A percentile compares a stretch with the other conserved stretches of the same genome.
phyloP scores from a whole-genome alignment of 2,113 vertebrate species.

The Stegastes partitus region DNA sequence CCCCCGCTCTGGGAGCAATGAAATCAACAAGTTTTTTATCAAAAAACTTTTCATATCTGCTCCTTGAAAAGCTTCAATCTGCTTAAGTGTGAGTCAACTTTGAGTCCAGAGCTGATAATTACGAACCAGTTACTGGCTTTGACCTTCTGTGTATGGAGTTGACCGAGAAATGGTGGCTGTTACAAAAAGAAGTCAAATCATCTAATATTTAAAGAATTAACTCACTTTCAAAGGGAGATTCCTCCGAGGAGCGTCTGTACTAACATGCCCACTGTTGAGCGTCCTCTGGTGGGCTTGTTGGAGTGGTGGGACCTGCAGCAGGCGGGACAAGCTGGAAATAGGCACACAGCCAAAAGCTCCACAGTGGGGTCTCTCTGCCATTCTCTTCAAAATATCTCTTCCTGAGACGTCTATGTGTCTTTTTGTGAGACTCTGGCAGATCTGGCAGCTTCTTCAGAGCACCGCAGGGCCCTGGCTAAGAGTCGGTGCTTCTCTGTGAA shows the following conservation, averaged over 20 bases:
- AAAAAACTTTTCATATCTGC: conserved; percentile 5
- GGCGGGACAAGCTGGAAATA: conserved; percentile 46
- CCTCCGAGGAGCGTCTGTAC: conserved; percentile 52
- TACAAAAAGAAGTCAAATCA: conserved; percentile 42
- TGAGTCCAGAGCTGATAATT: conserved; percentile 14
- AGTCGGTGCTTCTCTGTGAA: conserved; percentile 66
- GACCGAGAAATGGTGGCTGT: neutral
- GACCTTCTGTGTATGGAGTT: neutral
- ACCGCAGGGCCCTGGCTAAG: conserved; percentile 59
- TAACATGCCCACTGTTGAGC: conserved; percentile 61
- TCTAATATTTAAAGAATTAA: conserved; percentile 54
- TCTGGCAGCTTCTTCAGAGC: conserved; percentile 69
- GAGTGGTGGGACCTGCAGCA: conserved; percentile 31
- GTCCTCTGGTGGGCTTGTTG: conserved; percentile 57
- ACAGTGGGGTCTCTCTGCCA: conserved; percentile 54
- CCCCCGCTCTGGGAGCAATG: conserved; percentile 3
- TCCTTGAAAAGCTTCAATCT: conserved; percentile 16
- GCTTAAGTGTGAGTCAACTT: neutral
- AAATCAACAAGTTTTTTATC: conserved; percentile 16
- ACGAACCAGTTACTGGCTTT: neutral
- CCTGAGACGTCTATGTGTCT: conserved; percentile 46
- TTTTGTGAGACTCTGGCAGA: conserved; percentile 63
- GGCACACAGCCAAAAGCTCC: conserved; percentile 54
- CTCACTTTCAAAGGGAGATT: conserved; percentile 35
- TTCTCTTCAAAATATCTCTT: conserved; percentile 59